Conservation (phyloP, 1,140 invertebrate species). For the Hirudo medicinalis region DNA sequence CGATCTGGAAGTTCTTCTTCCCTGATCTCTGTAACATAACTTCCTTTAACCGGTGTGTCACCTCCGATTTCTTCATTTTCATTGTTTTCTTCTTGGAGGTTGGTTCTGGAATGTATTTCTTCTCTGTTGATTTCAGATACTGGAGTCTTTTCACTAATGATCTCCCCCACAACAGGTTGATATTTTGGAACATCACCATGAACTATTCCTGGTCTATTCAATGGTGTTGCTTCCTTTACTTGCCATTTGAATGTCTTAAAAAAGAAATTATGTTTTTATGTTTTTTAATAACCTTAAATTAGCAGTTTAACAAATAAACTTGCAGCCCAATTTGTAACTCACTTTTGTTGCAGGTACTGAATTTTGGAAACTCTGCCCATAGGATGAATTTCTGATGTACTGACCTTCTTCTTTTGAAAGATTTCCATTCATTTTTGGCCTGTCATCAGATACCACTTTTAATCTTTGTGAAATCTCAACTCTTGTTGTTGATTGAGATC, state of each 20-base stretch:
- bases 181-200: slow-evolving; percentile 14
- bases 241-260: slow-evolving; percentile 18
- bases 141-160: slow-evolving; percentile 10
- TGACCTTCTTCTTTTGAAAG: slow-evolving; percentile 5
- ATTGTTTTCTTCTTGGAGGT: background rate
- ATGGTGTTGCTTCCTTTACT: slow-evolving; percentile 13
- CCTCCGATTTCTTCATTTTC: background rate
- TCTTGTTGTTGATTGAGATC: slow-evolving; percentile 12
- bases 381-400: background rate
- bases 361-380: no score
- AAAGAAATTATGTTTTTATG: background rate
- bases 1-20: slow-evolving; percentile 16
- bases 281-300: no score
- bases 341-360: no score
- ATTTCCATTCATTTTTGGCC: background rate
- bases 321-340: no score
- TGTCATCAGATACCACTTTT: background rate
- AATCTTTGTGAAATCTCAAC: slow-evolving; percentile 7
- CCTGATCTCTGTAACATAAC: background rate
- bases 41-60: background rate
- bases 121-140: slow-evolving; percentile 4
- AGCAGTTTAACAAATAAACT: no score
- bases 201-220: slow-evolving; percentile 10
- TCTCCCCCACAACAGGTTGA: slow-evolving; percentile 1
- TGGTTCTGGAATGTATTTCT: background rate